Evolutionary conservation across 1,140 invertebrate species (phyloP).

Genomic region (Philopotamus ludificatus): DNA sequence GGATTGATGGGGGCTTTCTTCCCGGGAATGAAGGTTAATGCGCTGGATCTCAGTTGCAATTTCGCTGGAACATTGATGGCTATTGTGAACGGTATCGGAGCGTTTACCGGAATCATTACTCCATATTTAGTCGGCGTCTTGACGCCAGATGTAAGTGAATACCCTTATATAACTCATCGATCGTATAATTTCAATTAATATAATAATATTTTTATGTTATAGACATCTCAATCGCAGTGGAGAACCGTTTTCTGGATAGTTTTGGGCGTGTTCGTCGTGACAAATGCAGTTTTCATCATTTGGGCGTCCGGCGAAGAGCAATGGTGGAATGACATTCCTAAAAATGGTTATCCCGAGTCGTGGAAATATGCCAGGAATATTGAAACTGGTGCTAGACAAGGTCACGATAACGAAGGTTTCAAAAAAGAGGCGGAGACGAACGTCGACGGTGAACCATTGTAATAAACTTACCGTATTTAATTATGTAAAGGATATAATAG

Average conservation of each 20-base stretch:
- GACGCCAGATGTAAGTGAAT: conserved; percentile 66
- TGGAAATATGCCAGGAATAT: conserved; percentile 22
- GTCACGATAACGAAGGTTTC: background rate
- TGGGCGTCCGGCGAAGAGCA: conserved; percentile 65
- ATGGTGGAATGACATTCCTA: conserved; percentile 59
- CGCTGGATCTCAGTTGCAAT: conserved; percentile 75
- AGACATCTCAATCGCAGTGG: conserved; percentile 58
- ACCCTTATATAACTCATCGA: no score
- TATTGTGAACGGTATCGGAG: conserved; percentile 74
- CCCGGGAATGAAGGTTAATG: conserved; percentile 70
- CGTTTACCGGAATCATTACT: conserved; percentile 70
- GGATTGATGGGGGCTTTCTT: conserved; percentile 70
- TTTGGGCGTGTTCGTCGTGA: conserved; percentile 63
- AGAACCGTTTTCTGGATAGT: conserved; percentile 74
- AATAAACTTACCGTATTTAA: no score
- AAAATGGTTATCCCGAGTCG: conserved; percentile 33
- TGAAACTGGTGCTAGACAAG: background rate
- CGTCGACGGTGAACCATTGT: background rate
- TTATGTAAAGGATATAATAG: no score
- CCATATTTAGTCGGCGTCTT: conserved; percentile 76
- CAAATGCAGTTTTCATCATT: conserved; percentile 66
- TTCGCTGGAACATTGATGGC: conserved; percentile 79
- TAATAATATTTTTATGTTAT: no score
- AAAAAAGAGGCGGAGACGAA: background rate
- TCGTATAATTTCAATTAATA: no score